Evolutionary conservation across 2,888 invertebrate genomes (phyloP), one percentile per base, ranked within the genome.

Genomic region (Panzeria rudis): DNA sequence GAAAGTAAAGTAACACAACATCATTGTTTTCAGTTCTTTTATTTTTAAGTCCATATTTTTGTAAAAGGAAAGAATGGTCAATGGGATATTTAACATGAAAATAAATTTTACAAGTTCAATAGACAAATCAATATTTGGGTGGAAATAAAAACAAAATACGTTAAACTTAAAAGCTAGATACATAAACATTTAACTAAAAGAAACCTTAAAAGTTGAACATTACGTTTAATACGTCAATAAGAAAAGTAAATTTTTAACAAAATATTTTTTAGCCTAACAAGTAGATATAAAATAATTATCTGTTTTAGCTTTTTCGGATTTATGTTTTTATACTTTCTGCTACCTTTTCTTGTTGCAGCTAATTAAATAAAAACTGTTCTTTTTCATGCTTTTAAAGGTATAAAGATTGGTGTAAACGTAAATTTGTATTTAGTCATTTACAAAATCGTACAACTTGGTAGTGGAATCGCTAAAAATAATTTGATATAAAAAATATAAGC

Each of bases 331-430:
- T 52, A 5, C 2, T 41, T 50, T 61, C 4, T 17, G 35, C 17
- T 32, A 2, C 23, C 2, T 29, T 1, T 54, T 56, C 8, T 47
- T 25, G 11, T n/a, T 23, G 20, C 41, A 61, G 54, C 85, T 85
- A 85, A 85, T 85, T 85, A 82, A 79, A 85, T 85, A 85, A 85
- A 71, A 50, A 32, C n/a, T 38, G 29, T 20, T 20, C 6, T 64
- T 56, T 3, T 11, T 52, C 7, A 64, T 64, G 25, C 23, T 38
- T 15, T 25, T n/a, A 52, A 85, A 69, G 82, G 82, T 85, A 85
- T 82, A 85, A 85, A 85, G 64, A 82, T 66, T 71, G 66, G 78
- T 79, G 44, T 69, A 35, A 20, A 29, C 35, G 32, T 15, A 52
- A 59, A 71, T 64, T 71, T 64, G 2, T 54, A 38, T 59, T 82